These are phyloP conservation scores for Choristoneura fumiferana DNA, from an alignment of 1,140 invertebrate species.

Conservation along the genomic window DNA sequence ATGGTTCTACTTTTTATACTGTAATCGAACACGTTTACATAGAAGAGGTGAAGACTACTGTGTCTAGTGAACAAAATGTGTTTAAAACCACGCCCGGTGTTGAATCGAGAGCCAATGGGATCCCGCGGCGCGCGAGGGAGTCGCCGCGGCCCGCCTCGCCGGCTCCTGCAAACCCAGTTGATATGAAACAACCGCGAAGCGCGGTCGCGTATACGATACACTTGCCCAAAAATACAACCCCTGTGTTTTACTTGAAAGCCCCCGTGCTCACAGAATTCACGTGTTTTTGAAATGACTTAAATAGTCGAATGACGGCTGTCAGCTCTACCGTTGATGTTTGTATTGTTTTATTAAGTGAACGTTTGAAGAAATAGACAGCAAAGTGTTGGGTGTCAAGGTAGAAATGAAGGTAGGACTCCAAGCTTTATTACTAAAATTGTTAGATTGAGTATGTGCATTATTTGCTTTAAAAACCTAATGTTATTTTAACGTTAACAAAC, in stretches of 20 bases:
- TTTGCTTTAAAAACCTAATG: no score
- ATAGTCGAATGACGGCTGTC: constrained; percentile 28
- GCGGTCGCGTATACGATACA: constrained; percentile 29
- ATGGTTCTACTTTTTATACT: constrained; percentile 34
- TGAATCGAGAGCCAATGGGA: constrained; percentile 28
- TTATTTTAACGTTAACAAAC: no score
- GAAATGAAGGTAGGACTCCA: constrained; percentile 56
- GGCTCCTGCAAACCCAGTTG: constrained; percentile 44
- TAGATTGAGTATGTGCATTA: no score
- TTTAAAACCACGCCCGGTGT: constrained; percentile 29
- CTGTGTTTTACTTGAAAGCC: neutral
- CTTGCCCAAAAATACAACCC: constrained; percentile 18
- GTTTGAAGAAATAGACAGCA: constrained; percentile 29
- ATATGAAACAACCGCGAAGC: constrained; percentile 32
- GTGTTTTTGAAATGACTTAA: constrained; percentile 33
- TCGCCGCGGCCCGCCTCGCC: constrained; percentile 42
- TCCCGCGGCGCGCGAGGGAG: constrained; percentile 11
- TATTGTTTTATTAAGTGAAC: constrained; percentile 44
- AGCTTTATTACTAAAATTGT: neutral
- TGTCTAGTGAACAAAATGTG: constrained; percentile 17
- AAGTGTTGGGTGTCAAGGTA: constrained; percentile 50
- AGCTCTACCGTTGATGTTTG: constrained; percentile 24
- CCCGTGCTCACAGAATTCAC: constrained; percentile 19
- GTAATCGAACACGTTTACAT: constrained; percentile 40
- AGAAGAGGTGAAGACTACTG: constrained; percentile 27